Base-by-base conservation (phyloP, 2,888 invertebrate species). In the Eupelmus urozonus region DNA sequence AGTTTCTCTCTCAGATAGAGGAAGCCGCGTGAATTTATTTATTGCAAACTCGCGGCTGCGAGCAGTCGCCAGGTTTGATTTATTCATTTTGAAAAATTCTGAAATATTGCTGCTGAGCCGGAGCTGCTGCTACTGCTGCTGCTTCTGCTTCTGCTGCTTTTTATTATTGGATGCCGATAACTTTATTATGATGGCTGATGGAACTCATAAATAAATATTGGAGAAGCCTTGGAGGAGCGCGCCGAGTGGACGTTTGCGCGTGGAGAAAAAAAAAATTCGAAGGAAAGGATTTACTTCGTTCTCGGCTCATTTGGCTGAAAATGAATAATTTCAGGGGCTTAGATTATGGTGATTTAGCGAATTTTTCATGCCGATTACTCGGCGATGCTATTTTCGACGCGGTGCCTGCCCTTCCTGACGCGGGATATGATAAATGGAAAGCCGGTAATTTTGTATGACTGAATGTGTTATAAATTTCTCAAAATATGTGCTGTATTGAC, bases 151-250 rank as follows among this genome's bases (percentile, higher is more conserved):
- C 11, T 13, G 3, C 23, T 20, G 3, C 20, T 53, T 20, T 20
- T 7, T 20, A 20, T 20, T 20, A 53, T 18, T 53, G 53, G 55
- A 55, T 23, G 7, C 20, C 34, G 40, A 18, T 40, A 34, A 60
- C 60, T 59, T 70, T 63, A 65, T 71, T 76, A 71, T 45, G 27
- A 0, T 57, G 16, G 63, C 65, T 25, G 51, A 65, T 42, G 49
- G 51, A 69, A 51, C 78, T 78, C 78, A 69, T 78, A 78, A 78
- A 78, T 78, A 78, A 78, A 73, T 78, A 78, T 78, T 73, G 73
- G 73, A 78, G 67, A 49, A 53, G n/a, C 45, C 60, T 16, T 29
- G n/a, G n/a, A n/a, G n/a, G n/a, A n/a, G n/a, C n/a, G n/a, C n/a
- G n/a, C n/a, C n/a, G n/a, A n/a, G n/a, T n/a, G n/a, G n/a, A n/a